Conservation (phyloP, 2,888 invertebrate species). For the Parnassius mnemosyne region DNA sequence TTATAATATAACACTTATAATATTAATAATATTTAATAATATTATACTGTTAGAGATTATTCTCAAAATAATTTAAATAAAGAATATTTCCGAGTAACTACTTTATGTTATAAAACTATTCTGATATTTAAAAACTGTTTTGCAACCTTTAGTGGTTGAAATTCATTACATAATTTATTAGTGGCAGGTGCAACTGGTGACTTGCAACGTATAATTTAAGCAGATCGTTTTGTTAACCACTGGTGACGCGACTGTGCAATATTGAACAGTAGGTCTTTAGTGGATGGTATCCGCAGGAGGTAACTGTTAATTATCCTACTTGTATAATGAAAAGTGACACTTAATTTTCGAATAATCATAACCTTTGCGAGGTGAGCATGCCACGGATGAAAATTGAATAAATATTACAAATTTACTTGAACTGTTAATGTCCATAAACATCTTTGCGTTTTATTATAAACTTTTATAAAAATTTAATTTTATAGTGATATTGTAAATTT, state of each 20-base stretch:
- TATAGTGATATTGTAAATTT: too few relatives aligned
- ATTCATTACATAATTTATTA: slow-evolving; percentile 1
- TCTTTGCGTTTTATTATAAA: too few relatives aligned
- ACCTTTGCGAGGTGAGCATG: slow-evolving; percentile 16
- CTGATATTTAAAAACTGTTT: too few relatives aligned
- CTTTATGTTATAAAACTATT: too few relatives aligned
- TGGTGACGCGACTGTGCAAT: slow-evolving; percentile 3
- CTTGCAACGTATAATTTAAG: slow-evolving; percentile 21
- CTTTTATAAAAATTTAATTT: too few relatives aligned
- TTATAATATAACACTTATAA: too few relatives aligned
- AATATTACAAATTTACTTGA: not conserved
- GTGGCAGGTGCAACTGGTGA: too few relatives aligned
- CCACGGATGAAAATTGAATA: slow-evolving; percentile 8
- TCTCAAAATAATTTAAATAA: too few relatives aligned
- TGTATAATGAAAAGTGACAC: slow-evolving; percentile 14
- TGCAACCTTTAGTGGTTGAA: not conserved
- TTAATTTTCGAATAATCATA: slow-evolving; percentile 5
- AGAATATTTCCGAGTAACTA: too few relatives aligned
- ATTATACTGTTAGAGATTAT: too few relatives aligned
- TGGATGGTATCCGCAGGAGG: slow-evolving; percentile 5
- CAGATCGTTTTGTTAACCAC: slow-evolving; percentile 11
- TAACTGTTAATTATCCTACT: slow-evolving; percentile 24
- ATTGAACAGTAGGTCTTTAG: slow-evolving; percentile 20
- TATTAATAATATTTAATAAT: too few relatives aligned
- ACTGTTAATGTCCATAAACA: too few relatives aligned